These are phyloP conservation scores for Dendrophyllia cribrosa DNA, from an alignment of 64 coral and sea anemone genomes.

Conservation along the genomic window DNA sequence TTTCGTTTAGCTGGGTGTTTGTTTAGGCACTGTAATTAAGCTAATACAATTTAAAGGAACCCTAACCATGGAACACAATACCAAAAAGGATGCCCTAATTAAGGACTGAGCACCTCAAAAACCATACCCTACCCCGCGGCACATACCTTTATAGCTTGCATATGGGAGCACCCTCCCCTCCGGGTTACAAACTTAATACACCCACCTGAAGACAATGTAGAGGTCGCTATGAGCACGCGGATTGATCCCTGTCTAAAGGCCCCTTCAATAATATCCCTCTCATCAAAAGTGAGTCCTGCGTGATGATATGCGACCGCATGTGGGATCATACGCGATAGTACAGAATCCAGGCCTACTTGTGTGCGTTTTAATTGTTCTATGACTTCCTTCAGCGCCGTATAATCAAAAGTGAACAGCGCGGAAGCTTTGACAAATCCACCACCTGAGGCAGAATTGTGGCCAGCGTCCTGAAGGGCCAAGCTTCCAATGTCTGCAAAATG, in stretches of 20 bases:
- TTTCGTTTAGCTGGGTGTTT: no score
- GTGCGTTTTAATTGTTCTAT: constrained; percentile 90
- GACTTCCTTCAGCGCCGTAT: constrained; percentile 75
- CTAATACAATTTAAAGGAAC: no score
- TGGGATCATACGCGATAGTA: constrained; percentile 65
- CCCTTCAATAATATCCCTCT: constrained; percentile 94
- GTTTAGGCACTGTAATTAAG: no score
- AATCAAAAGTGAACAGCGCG: constrained; percentile 75
- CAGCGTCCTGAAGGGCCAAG: background rate
- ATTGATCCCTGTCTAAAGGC: constrained; percentile 76
- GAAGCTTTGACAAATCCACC: constrained; percentile 82
- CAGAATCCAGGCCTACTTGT: constrained; percentile 86
- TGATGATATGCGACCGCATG: constrained; percentile 93
- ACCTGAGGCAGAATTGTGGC: background rate
- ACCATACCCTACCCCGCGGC: no score
- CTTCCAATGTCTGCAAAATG: constrained; percentile 82
- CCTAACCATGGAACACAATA: no score
- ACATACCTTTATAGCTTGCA: no score
- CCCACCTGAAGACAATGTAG: constrained; percentile 19
- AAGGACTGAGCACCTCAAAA: no score
- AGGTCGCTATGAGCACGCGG: constrained; percentile 45
- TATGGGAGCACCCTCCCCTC: no score
- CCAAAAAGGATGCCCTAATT: no score
- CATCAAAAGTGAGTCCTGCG: constrained; percentile 93
- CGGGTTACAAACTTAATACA: no score